Evolutionary conservation across 2,797 vertebrate species (phyloP), one percentile per base, ranked within the genome.

Genomic region (Cichlasoma orientale): DNA sequence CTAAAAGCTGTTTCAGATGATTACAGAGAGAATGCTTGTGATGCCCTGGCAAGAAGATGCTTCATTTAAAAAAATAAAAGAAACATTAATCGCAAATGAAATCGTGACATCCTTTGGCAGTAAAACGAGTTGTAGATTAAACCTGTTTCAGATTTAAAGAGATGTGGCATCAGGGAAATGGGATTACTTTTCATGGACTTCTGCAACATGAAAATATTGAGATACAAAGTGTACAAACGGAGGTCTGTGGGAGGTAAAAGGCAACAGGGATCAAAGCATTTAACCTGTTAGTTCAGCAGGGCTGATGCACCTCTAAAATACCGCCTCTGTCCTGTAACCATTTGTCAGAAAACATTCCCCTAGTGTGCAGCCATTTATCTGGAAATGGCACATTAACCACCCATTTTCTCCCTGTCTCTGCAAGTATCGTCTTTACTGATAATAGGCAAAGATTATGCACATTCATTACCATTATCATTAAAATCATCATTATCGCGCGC

Each of bases 401-500:
- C 85, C 88, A 72, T 89, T 89, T 87, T 82, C 85, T 78, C 75
- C 86, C 68, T 4, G 80, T 82, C 84, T 90, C 72, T 10, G 18
- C 18, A 23, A 63, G 50, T 56, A 79, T 88, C 83, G 55, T 89
- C 83, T 93, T 84, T 52, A 54, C 89, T 79, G 89, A 92, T 92
- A 91, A 93, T 90, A 89, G 86, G 47, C 80, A 88, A 84, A 89
- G 89, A 94, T 93, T 93, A 93, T 92, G 90, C 90, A 92, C 86
- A 90, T 93, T 94, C 90, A 93, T 94, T 94, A 92, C 77, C 86
- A 94, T 92, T 91, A 92, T 91, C 91, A 89, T 92, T 86, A 88
- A 86, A 89, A 91, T 91, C 90, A 88, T 90, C 89, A 87, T 92
- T 89, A 92, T 83, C 79, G 10, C 50, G 76, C 29, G 61, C 78